Base-by-base conservation (phyloP, 2,797 vertebrate genomes). In the Leuciscus waleckii region DNA sequence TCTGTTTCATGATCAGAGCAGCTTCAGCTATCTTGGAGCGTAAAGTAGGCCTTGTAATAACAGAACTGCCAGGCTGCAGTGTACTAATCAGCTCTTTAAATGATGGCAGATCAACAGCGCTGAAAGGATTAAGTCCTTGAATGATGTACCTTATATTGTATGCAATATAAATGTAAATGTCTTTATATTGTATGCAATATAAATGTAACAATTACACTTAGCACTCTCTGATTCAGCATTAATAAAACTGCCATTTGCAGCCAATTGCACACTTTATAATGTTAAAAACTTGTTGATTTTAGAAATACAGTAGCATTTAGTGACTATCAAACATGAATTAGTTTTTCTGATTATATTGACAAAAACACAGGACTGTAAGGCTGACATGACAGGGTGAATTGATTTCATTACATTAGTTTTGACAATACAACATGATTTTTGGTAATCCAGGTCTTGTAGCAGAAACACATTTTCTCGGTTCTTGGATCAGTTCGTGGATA, bases 51-150 rank as follows among this genome's bases (percentile, higher is more conserved):
- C 73, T 75, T 75, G 29, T 43, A 71, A 46, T 46, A 11, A 71
- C 4, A 43, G 39, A 70, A 43, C 39, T 71, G 69, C 69, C 39
- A 26, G 69, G 23, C 69, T 43, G 39, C 21, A 35, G 49, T 54
- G 29, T 54, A 75, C 19, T 10, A 75, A 75, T 54, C 73, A 54
- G 70, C 41, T 73, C 41, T 73, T 73, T 73, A 73, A 46, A 73
- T 73, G 41, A 73, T 49, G n/a, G n/a, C 41, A 73, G 70, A 26
- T 73, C 61, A 65, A 65, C 61, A 65, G 29, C 32, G 61, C 26
- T 65, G 61, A 65, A 65, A 65, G 17, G 46, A 74, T 74, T 17
- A 75, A 54, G 73, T 54, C 73, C 73, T 75, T 75, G 46, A 54
- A 49, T 51, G 9, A 75, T 54, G 46, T 54, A 54, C 73, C 46